phyloP scores from a whole-genome alignment of 2,888 invertebrate species.

The Lysandra bellargus region DNA sequence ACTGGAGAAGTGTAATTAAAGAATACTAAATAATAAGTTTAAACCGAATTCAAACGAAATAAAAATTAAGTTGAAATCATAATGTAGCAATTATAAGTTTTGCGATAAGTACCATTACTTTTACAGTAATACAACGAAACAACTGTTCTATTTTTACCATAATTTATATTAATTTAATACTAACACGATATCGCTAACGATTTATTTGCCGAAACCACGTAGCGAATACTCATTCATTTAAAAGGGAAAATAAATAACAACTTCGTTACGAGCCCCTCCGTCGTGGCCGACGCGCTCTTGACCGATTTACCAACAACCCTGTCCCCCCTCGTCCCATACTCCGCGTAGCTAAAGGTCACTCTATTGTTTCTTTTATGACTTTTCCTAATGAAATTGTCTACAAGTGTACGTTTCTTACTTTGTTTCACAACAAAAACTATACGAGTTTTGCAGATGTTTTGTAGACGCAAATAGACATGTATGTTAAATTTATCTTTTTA shows the following conservation, averaged over 20 bases:
- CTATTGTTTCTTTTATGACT: constrained; percentile 31
- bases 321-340: not conserved
- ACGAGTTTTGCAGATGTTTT: not conserved
- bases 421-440: not conserved
- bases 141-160: not conserved
- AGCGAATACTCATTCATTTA: constrained; percentile 19
- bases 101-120: too few relatives aligned
- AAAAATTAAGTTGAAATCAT: too few relatives aligned
- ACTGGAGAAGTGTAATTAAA: not conserved
- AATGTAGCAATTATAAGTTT: too few relatives aligned
- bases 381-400: constrained; percentile 28
- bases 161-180: not conserved
- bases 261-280: constrained; percentile 21
- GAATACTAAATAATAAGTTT: not conserved
- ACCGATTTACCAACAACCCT: constrained; percentile 31
- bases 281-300: constrained; percentile 30
- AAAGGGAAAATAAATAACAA: constrained; percentile 28
- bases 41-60: too few relatives aligned
- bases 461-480: not conserved
- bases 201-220: not conserved
- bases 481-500: not conserved
- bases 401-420: constrained; percentile 12
- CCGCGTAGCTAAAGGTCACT: constrained; percentile 28
- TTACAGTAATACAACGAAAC: not conserved
- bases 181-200: not conserved